Conservation (phyloP, 1,140 invertebrate genomes). For the Trinorchestia longiramus region DNA sequence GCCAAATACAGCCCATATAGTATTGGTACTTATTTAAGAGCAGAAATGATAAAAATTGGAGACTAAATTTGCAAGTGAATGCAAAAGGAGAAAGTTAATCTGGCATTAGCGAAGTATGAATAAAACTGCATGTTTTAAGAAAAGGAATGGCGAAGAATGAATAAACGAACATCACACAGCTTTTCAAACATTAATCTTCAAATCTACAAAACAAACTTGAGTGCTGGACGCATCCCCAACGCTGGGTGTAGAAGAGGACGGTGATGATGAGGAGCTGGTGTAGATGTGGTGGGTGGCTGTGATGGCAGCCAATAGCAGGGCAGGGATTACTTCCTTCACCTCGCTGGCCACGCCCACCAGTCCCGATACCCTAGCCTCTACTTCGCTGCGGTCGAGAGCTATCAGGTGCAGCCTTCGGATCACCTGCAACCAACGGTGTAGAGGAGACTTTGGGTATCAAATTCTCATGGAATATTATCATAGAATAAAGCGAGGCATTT, state of each 20-base stretch:
- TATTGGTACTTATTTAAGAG: too few relatives aligned
- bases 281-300: conserved; percentile 85
- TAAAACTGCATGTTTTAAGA: neutral
- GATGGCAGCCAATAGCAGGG: conserved; percentile 89
- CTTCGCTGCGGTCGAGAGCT: conserved; percentile 79
- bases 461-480: too few relatives aligned
- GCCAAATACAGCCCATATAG: too few relatives aligned
- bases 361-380: conserved; percentile 80
- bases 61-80: too few relatives aligned
- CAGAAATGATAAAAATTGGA: too few relatives aligned
- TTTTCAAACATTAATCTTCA: neutral
- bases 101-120: too few relatives aligned
- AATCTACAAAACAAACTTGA: neutral
- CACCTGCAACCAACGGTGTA: conserved; percentile 69
- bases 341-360: conserved; percentile 79
- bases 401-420: conserved; percentile 79
- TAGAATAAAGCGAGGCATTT: too few relatives aligned
- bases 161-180: neutral
- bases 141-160: neutral
- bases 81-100: too few relatives aligned
- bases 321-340: conserved; percentile 78
- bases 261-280: conserved; percentile 59
- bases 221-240: neutral
- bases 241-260: neutral
- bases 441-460: conserved; percentile 65